Conservation (phyloP, 1,140 invertebrate species). For the Grapholita molesta region DNA sequence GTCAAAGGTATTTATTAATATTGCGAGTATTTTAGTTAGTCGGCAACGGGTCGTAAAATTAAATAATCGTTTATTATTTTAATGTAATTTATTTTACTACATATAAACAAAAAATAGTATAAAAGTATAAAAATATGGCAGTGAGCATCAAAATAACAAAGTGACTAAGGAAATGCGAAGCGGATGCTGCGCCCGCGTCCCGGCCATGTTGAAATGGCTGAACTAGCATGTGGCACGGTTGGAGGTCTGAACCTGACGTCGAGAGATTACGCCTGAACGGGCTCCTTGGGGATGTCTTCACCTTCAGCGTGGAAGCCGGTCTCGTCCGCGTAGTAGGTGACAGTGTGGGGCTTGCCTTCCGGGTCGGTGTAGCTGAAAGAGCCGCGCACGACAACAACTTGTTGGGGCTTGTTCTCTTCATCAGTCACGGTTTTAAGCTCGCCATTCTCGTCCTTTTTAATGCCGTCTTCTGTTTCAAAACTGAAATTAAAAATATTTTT, state of each 20-base stretch:
- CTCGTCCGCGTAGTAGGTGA: constrained; percentile 78
- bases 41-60: neutral
- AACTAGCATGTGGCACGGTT: no score
- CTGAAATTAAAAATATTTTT: constrained; percentile 35
- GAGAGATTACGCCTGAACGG: constrained; percentile 19
- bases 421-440: constrained; percentile 57
- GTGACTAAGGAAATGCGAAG: constrained; percentile 25
- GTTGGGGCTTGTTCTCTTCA: constrained; percentile 67
- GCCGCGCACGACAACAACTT: constrained; percentile 63
- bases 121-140: constrained; percentile 65
- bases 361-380: constrained; percentile 53
- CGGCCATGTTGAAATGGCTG: neutral
- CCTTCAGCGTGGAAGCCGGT: constrained; percentile 76
- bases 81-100: neutral
- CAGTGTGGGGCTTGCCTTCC: constrained; percentile 50
- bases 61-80: neutral
- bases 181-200: constrained; percentile 22
- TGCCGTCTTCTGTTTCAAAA: constrained; percentile 62
- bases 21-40: neutral
- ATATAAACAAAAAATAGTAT: constrained; percentile 44
- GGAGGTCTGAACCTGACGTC: no score
- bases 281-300: constrained; percentile 49
- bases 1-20: neutral
- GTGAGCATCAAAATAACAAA: constrained; percentile 45
- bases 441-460: constrained; percentile 50